phyloP scores from a whole-genome alignment of 2,797 vertebrate genomes.

The Pangasius mekongensis region DNA sequence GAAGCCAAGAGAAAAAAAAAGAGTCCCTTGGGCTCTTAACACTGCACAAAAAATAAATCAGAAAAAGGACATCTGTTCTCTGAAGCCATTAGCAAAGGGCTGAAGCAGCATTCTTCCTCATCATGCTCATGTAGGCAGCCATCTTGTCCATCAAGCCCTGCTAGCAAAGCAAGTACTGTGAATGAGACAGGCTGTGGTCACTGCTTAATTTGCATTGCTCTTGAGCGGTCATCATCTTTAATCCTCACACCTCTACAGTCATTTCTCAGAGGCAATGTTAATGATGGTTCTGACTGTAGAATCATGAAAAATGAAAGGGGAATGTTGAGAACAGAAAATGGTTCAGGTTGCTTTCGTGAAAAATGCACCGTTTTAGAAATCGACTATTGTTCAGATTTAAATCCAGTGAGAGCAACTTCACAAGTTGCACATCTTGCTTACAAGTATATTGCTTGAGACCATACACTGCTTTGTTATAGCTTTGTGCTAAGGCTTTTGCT shows the following conservation, averaged over 20 bases:
- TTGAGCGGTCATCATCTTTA: conserved; percentile 19
- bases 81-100: background rate
- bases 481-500: background rate
- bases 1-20: background rate
- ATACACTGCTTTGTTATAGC: background rate
- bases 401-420: background rate
- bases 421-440: background rate
- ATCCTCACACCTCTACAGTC: conserved; percentile 5
- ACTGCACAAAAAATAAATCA: background rate
- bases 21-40: background rate
- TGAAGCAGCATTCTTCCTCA: background rate
- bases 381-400: background rate
- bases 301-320: background rate
- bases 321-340: background rate
- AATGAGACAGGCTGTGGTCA: background rate
- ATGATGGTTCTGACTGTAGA: background rate
- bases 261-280: conserved; percentile 9
- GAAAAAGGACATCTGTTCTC: conserved; percentile 11
- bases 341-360: background rate
- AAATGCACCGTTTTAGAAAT: too few species aligned
- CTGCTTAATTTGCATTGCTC: conserved; percentile 31
- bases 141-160: conserved; percentile 20
- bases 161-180: conserved; percentile 35
- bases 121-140: background rate
- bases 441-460: background rate